These are phyloP conservation scores for rabbit (Oryctolagus cuniculus) DNA, from an alignment of 2,113 vertebrate genomes.

Conservation along the genomic window mOryCun1.1 NC_091443.1:19026001-19026500, in stretches of 20 bases:
- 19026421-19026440: background rate
- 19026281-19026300: background rate
- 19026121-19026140: background rate
- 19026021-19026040: conserved; percentile 56
- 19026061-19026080: conserved; percentile 40
- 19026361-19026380: background rate
- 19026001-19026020: conserved; percentile 62
- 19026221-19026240: background rate
- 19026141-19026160: background rate
- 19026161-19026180: background rate
- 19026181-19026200: background rate
- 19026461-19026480: background rate
- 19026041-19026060: conserved; percentile 24
- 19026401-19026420: background rate
- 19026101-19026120: background rate
- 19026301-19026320: rapidly evolving
- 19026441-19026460: background rate
- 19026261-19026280: background rate
- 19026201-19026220: background rate
- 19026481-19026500: background rate
- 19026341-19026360: background rate
- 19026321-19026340: no score
- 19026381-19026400: background rate
- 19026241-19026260: background rate
- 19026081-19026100: conserved; percentile 46